Base-by-base conservation (phyloP, 2,888 invertebrate species). In the Sesamia inferens region DNA sequence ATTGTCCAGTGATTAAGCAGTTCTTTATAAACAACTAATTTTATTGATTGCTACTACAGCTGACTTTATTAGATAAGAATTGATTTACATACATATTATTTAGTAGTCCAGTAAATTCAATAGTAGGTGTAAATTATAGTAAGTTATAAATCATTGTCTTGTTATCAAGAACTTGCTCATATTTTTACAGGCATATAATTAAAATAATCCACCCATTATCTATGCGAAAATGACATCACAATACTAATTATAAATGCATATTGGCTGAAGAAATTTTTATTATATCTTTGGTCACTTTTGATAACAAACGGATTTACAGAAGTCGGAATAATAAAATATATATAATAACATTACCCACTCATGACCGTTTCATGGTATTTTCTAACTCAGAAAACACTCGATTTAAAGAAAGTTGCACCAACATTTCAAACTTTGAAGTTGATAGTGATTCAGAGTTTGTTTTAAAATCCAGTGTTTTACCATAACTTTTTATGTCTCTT, bases 61-160 rank as follows among this genome's bases (percentile, higher is more conserved):
- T 57, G n/a, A 71, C 31, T 54, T 16, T 57, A 57, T 57, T 42
- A 67, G 79, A 71, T 78, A 78, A 71, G 42, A 54, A 68, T 63
- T 58, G 13, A 51, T 14, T 44, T 39, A 74, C 63, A 39, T n/a
- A 44, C 14, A 76, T 54, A 54, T 51, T 24, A 57, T 57, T 81
- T 42, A n/a, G 22, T 63, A 58, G 13, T 55, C n/a, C n/a, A 63
- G 11, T 59, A 31, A 57, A 44, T 78, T 71, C 24, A 54, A 31
- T 58, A 66, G 65, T 64, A 59, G 44, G 16, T 13, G 47, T 57
- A 31, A 22, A 24, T 57, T 11, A 76, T 68, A 57, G 14, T 47
- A 22, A 13, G 47, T 24, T 24, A 19, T 42, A 81, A 79, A 67
- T 65, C 63, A 55, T 75, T 57, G 31, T 14, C 22, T 42, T 19